Evolutionary conservation across 2,797 vertebrate genomes (phyloP).

Genomic region (Microctenopoma steveboyesi): DNA sequence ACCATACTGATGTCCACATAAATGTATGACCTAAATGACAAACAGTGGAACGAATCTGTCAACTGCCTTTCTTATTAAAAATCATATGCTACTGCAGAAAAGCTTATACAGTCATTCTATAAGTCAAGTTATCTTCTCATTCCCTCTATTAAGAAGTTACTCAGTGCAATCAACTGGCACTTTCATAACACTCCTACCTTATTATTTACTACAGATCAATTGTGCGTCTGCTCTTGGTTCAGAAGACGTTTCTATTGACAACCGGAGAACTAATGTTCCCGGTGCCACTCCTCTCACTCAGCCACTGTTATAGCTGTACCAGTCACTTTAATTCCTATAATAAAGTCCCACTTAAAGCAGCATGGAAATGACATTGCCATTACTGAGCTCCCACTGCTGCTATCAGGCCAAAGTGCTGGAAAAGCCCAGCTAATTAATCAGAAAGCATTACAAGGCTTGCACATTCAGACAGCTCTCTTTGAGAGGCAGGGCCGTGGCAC

Average conservation of each 20-base stretch:
- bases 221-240: slow-evolving; percentile 6
- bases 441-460: slow-evolving; percentile 56
- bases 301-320: slow-evolving; percentile 54
- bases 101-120: background rate
- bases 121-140: slow-evolving; percentile 11
- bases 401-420: slow-evolving; percentile 70
- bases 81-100: background rate
- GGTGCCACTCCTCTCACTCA: slow-evolving; percentile 48
- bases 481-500: slow-evolving; percentile 24
- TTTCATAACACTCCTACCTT: slow-evolving; percentile 23
- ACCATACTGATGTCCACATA: too few species aligned
- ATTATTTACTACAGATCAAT: slow-evolving; percentile 17
- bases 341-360: slow-evolving; percentile 75
- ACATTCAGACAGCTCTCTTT: slow-evolving; percentile 48
- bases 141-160: slow-evolving; percentile 28
- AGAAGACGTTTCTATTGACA: slow-evolving; percentile 31
- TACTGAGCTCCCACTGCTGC: slow-evolving; percentile 62
- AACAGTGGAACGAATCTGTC: background rate
- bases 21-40: too few species aligned
- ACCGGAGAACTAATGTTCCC: slow-evolving; percentile 25
- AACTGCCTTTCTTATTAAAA: background rate
- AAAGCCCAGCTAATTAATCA: slow-evolving; percentile 71
- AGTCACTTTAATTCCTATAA: slow-evolving; percentile 72
- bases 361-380: slow-evolving; percentile 74
- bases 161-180: slow-evolving; percentile 19